Percentiles rank a stretch among this genome's conserved stretches.
Conservation (phyloP, 2,797 vertebrate species). For the Distichodus sexfasciatus region DNA sequence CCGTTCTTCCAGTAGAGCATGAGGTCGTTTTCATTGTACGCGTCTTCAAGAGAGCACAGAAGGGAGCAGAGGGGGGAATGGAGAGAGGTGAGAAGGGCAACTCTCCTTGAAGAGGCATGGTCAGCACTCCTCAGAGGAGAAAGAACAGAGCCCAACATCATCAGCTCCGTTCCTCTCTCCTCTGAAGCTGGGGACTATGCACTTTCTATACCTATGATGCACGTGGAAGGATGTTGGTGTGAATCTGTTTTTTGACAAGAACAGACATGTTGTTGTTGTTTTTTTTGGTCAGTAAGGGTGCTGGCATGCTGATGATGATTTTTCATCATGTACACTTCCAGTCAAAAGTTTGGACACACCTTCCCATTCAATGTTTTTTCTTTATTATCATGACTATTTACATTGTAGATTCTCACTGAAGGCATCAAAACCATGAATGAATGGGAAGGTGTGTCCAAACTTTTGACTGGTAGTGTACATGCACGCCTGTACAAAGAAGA, state of each 20-base stretch:
- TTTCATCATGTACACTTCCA: no score
- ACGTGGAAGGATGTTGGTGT: neutral
- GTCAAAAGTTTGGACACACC: no score
- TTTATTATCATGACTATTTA: no score
- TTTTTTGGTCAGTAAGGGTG: no score
- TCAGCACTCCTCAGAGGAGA: constrained; percentile 55
- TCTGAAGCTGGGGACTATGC: constrained; percentile 58
- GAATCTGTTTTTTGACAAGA: no score
- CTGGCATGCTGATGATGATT: neutral
- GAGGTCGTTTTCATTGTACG: constrained; percentile 91
- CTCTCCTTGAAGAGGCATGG: constrained; percentile 57
- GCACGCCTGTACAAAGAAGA: no score
- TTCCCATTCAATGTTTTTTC: no score
- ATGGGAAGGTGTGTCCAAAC: no score
- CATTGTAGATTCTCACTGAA: no score
- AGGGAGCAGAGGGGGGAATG: neutral
- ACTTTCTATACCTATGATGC: neutral
- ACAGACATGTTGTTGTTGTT: no score
- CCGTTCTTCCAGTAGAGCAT: constrained; percentile 94
- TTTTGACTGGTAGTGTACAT: no score
- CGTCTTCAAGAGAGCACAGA: constrained; percentile 75
- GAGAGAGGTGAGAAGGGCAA: constrained; percentile 4
- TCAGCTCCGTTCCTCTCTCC: constrained; percentile 31
- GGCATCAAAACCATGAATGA: no score
- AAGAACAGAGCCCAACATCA: constrained; percentile 29